Percentiles rank a stretch among this genome's conserved stretches.
Conservation (phyloP, 2,888 invertebrate species). For the Bruchidius siliquastri region DNA sequence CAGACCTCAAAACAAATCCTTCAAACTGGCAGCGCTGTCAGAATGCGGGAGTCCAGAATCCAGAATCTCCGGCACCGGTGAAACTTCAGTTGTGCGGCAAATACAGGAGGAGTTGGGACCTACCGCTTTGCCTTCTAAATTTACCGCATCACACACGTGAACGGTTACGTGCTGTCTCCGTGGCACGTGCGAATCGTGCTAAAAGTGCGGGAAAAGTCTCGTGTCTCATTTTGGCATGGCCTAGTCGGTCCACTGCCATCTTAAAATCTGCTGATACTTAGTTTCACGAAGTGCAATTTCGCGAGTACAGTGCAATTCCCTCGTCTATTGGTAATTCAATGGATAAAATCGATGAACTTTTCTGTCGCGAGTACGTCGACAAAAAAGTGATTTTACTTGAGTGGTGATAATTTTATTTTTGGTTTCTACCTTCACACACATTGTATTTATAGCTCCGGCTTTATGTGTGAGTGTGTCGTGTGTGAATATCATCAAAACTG, state of each 20-base stretch:
- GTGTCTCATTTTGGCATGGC: neutral
- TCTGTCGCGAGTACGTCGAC: neutral
- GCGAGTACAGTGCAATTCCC: neutral
- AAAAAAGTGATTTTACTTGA: conserved; percentile 3
- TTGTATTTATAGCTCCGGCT: conserved; percentile 26
- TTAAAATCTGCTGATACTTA: neutral
- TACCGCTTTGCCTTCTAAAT: neutral
- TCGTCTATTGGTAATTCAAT: neutral
- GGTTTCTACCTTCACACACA: conserved; percentile 26
- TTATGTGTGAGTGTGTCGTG: neutral
- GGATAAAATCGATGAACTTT: neutral
- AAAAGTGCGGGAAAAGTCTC: neutral
- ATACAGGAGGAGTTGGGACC: conserved; percentile 9
- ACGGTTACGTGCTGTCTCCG: neutral
- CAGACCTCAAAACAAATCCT: neutral
- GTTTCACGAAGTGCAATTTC: neutral
- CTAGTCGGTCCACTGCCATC: neutral
- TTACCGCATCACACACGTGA: neutral
- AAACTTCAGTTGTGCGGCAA: conserved; percentile 26
- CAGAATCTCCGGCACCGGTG: conserved; percentile 16
- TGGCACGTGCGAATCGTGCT: neutral
- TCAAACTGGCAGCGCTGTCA: conserved; percentile 15
- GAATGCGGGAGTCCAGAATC: conserved; percentile 23
- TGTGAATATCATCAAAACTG: neutral
- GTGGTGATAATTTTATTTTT: conserved; percentile 14